Conservation (phyloP, 2,797 vertebrate species). For the Gadopsis bispinosus region DNA sequence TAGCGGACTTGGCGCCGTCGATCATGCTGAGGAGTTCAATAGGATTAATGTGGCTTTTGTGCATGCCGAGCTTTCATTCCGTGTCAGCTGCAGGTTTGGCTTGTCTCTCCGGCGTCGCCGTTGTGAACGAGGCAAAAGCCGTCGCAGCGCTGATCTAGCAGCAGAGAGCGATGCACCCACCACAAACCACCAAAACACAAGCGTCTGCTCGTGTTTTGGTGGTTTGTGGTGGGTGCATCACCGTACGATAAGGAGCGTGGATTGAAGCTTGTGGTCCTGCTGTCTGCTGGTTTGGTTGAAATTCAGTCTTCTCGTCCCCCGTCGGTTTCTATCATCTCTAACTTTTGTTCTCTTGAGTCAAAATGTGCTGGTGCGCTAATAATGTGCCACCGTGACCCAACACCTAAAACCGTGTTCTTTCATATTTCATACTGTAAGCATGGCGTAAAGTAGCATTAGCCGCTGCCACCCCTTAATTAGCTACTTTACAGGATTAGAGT, state of each 20-base stretch:
- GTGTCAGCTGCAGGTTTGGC: constrained; percentile 66
- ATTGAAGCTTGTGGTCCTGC: constrained; percentile 2
- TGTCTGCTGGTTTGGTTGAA: neutral
- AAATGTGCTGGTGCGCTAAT: constrained; percentile 2
- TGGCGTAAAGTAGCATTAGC: constrained; percentile 58
- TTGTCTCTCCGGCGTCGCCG: constrained; percentile 47
- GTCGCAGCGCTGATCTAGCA: constrained; percentile 19
- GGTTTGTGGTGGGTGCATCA: constrained; percentile 7
- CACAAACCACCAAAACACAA: too few relatives aligned
- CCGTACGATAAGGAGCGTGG: neutral
- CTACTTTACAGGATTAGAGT: constrained; percentile 74
- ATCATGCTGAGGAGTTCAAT: constrained; percentile 70
- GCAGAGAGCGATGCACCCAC: too few relatives aligned
- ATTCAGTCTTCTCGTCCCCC: neutral
- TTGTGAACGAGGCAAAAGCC: constrained; percentile 22
- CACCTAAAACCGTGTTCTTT: constrained; percentile 28
- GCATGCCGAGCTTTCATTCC: constrained; percentile 69
- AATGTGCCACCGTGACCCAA: neutral
- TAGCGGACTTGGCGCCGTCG: constrained; percentile 58
- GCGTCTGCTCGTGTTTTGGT: constrained; percentile 23
- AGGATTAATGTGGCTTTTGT: constrained; percentile 75
- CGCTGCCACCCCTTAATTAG: constrained; percentile 69
- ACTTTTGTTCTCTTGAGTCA: neutral
- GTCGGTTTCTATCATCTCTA: neutral
- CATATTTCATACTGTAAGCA: constrained; percentile 34